Evolutionary conservation across 1,140 invertebrate genomes (phyloP).

Genomic region (Teleopsis dalmanni): DNA sequence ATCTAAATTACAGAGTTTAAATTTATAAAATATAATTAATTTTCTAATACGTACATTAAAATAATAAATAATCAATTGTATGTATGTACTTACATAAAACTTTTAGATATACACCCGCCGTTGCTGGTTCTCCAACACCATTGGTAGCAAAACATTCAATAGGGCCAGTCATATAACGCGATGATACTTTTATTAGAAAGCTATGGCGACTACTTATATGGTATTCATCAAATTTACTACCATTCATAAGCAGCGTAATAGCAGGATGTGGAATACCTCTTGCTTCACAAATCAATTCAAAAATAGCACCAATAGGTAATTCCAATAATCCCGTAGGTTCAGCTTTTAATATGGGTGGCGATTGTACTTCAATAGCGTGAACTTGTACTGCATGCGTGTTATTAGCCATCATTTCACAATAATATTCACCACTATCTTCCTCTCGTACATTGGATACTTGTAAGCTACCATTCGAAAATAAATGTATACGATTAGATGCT

Average conservation of each 20-base stretch:
- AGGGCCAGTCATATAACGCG: slow-evolving; percentile 55
- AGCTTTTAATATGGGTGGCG: slow-evolving; percentile 57
- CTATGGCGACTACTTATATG: slow-evolving; percentile 54
- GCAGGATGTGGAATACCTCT: slow-evolving; percentile 59
- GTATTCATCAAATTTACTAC: slow-evolving; percentile 45
- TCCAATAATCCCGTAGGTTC: slow-evolving; percentile 63
- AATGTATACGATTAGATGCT: slow-evolving; percentile 50
- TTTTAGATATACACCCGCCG: slow-evolving; percentile 52
- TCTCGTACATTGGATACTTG: slow-evolving; percentile 55
- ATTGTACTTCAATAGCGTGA: slow-evolving; percentile 68
- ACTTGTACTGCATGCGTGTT: slow-evolving; percentile 58
- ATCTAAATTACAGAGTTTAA: slow-evolving; percentile 46
- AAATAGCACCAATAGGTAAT: slow-evolving; percentile 60
- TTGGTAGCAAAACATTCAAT: slow-evolving; percentile 68
- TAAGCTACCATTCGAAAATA: slow-evolving; percentile 63
- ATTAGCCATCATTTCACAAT: slow-evolving; percentile 55
- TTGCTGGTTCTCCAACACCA: slow-evolving; percentile 62
- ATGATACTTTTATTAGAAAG: slow-evolving; percentile 59
- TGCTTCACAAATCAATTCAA: slow-evolving; percentile 60
- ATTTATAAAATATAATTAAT: not conserved
- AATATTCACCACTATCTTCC: slow-evolving; percentile 64
- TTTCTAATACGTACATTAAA: no score
- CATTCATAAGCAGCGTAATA: slow-evolving; percentile 60
- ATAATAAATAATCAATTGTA: not conserved
- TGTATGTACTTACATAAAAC: slow-evolving; percentile 50